Evolutionary conservation across 2,113 vertebrate genomes (phyloP).

Genomic region (Prionailurus viverrinus): DNA sequence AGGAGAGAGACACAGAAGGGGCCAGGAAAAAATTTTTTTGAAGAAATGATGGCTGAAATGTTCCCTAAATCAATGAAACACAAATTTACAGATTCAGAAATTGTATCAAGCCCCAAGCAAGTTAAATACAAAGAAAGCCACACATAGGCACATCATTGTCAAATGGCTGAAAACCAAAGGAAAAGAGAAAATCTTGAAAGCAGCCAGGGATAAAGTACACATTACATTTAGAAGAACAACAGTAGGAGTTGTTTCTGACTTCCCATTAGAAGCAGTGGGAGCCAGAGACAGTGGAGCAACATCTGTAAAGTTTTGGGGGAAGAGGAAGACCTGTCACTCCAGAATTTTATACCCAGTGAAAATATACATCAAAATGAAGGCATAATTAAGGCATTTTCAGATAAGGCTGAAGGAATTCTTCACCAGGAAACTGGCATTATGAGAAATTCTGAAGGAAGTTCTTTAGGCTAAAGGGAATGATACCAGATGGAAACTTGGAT

Average conservation of each 20-base stretch:
- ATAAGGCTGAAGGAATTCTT: conserved; percentile 24
- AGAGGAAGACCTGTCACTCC: background rate
- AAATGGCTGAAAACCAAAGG: conserved; percentile 13
- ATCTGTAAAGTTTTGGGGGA: background rate
- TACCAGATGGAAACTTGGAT: background rate
- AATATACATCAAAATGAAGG: conserved; percentile 15
- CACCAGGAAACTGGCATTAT: background rate
- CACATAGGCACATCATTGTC: background rate
- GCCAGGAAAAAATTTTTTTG: background rate
- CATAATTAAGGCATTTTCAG: background rate
- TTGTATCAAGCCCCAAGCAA: background rate
- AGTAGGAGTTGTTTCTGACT: background rate
- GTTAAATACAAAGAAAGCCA: conserved; percentile 27
- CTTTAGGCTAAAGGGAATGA: background rate
- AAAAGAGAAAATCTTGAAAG: background rate
- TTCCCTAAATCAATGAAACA: conserved; percentile 29
- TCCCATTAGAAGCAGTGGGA: background rate
- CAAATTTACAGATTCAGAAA: conserved; percentile 42
- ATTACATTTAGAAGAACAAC: background rate
- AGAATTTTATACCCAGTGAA: conserved; percentile 22
- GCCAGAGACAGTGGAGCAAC: background rate
- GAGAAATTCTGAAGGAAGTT: background rate
- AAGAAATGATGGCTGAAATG: conserved; percentile 17
- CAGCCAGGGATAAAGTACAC: background rate
- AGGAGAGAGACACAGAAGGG: background rate